These are phyloP conservation scores for Nannoperca obscura DNA, from an alignment of 2,797 vertebrate genomes.

Conservation along the genomic window DNA sequence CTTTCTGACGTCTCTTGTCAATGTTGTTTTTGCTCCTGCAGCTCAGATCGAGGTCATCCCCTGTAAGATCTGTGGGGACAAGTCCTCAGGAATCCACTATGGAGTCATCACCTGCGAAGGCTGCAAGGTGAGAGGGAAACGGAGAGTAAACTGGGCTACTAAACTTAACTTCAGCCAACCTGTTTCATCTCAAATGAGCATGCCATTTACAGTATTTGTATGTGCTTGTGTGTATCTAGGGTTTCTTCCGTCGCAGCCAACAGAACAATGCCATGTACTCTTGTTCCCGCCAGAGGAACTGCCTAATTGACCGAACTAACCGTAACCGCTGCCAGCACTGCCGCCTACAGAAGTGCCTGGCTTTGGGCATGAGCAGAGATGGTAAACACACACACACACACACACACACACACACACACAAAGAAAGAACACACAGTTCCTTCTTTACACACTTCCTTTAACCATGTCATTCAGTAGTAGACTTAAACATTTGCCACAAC, in stretches of 20 bases:
- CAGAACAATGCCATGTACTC: constrained; percentile 96
- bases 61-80: constrained; percentile 96
- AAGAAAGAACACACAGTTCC: not conserved
- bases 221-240: constrained; percentile 77
- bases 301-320: constrained; percentile 93
- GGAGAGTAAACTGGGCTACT: not conserved
- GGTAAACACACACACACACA: constrained; percentile 81
- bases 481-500: not conserved
- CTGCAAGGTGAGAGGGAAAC: constrained; percentile 89
- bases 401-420: too few relatives aligned
- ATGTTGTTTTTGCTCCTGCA: constrained; percentile 66
- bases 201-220: constrained; percentile 17
- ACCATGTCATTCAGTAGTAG: not conserved
- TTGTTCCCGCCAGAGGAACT: constrained; percentile 93
- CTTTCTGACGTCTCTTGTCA: constrained; percentile 35
- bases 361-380: constrained; percentile 93
- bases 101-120: constrained; percentile 96
- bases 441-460: constrained; percentile 6
- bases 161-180: not conserved
- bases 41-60: constrained; percentile 97
- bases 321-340: constrained; percentile 96
- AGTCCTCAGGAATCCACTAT: constrained; percentile 96
- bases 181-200: not conserved
- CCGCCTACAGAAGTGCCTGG: constrained; percentile 94
- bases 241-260: constrained; percentile 94